Conservation (phyloP, 2,888 invertebrate species). For the Leucophenga maculata region DNA sequence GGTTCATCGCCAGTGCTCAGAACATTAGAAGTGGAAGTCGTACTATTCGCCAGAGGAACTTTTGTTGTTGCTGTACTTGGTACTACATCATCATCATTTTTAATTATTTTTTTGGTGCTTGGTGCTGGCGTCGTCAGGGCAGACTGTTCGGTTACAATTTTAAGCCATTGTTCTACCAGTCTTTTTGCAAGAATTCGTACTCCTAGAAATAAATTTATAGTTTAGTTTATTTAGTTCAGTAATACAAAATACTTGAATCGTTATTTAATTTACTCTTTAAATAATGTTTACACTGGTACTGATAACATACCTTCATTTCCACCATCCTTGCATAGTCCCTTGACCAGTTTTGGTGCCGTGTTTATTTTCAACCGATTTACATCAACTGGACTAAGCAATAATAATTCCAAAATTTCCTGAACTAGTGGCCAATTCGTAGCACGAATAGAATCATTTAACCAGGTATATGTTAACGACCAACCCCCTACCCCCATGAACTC, state of each 20-base stretch:
- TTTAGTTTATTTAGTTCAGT: too few relatives aligned
- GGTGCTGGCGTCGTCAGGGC: constrained; percentile 26
- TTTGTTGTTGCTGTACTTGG: neutral
- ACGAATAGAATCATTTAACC: constrained; percentile 90
- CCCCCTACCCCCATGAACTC: constrained; percentile 93
- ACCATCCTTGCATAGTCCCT: constrained; percentile 86
- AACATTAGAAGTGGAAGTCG: neutral
- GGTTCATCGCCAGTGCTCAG: constrained; percentile 1
- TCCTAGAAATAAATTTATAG: constrained; percentile 74
- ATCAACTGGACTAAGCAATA: constrained; percentile 90
- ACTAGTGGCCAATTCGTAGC: constrained; percentile 90
- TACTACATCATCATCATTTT: neutral
- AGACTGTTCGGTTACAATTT: constrained; percentile 85
- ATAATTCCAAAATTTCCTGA: constrained; percentile 87
- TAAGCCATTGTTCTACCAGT: constrained; percentile 91
- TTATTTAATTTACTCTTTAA: too few relatives aligned
- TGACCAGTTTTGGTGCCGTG: constrained; percentile 92
- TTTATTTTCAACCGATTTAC: constrained; percentile 92
- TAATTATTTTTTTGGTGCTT: neutral
- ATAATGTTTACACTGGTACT: too few relatives aligned
- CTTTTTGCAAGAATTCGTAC: constrained; percentile 84
- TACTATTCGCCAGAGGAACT: neutral
- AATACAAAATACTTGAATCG: too few relatives aligned
- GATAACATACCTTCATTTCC: constrained; percentile 82
- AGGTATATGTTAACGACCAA: constrained; percentile 91